Evolutionary conservation across 2,888 invertebrate species (phyloP), one percentile per base, ranked within the genome.

Genomic region (Hylaea fasciaria): DNA sequence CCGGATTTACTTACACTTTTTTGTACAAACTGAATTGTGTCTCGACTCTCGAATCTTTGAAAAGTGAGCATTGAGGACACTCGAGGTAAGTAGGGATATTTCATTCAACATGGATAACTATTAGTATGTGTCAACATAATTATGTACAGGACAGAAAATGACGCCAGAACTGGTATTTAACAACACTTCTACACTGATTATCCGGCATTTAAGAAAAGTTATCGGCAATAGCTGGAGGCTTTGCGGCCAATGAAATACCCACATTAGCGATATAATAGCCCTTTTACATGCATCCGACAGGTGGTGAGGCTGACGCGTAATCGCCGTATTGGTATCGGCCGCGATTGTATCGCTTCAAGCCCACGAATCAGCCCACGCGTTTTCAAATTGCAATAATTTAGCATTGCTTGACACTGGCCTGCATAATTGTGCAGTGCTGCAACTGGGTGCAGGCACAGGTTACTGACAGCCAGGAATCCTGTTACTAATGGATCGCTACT

Each of bases 371-470:
- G 68, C 80, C 81, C 77, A 81, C 81, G 78, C 77, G 67, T 57
- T 68, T 60, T 72, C 70, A 73, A 76, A 78, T 77, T 71, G 77
- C 78, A 77, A 80, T 81, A 80, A 80, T 74, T 81, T 73, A 77
- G 68, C 69, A 71, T 72, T 65, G 68, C 68, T 67, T 76, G 77
- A 72, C 77, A 74, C 72, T 65, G 63, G 66, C 62, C 65, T 58
- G 69, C 67, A 70, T 71, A 71, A 71, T 68, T 64, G 52, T 55
- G 56, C 68, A 51, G 56, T 67, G 65, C 62, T 48, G 68, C 61
- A 69, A 66, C 61, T 52, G 56, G 51, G 54, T 41, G 45, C 57
- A 62, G 54, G 57, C 52, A 29, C 60, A 63, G 62, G 64, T 64
- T 60, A 50, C 59, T 51, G 59, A 64, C 63, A 43, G 45, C 43